Evolutionary conservation across 2,113 vertebrate genomes (phyloP), one percentile per base, ranked within the genome.

Genomic region (Mola mola): DNA sequence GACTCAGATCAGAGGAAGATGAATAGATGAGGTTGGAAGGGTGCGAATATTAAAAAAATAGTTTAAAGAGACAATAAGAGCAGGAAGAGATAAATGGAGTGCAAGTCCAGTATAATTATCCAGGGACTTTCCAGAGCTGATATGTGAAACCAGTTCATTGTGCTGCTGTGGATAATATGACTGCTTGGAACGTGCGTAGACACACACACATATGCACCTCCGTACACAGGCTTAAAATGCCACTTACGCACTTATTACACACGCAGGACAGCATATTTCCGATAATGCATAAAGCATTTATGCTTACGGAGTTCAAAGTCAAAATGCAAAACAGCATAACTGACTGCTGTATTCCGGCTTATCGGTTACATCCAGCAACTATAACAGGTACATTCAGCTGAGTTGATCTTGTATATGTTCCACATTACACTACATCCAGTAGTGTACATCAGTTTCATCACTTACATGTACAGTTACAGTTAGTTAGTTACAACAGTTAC

Each of bases 61-160:
- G 15, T 13, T 49, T 16, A 5, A 21, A n/a, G 10, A 24, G 43
- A 12, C 8, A 38, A 13, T 53, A 21, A 47, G 19, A n/a, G 36
- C 52, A 40, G 40, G 72, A 56, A 52, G 52, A 68, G 62, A 63
- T 6, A 61, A 40, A 59, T 3, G 5, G 41, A 82, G 74, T 72
- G 52, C 75, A 65, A 77, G 83, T 86, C 83, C 81, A 80, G 81
- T 59, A 72, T 75, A 87, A 93, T 90, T 92, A 91, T 93, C 87
- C 88, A 72, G 84, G 87, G 87, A 83, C 84, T 87, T 89, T 88
- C 89, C 82, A 90, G 67, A 66, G 83, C 68, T 85, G 88, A 88
- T 85, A 91, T 86, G 67, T 87, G 86, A 93, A 88, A 91, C 89
- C 71, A 64, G 67, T 78, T 88, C 84, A 87, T 89, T 91, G 85